Base-by-base conservation (phyloP, 2,797 vertebrate species). In the Taenioides sp. region DNA sequence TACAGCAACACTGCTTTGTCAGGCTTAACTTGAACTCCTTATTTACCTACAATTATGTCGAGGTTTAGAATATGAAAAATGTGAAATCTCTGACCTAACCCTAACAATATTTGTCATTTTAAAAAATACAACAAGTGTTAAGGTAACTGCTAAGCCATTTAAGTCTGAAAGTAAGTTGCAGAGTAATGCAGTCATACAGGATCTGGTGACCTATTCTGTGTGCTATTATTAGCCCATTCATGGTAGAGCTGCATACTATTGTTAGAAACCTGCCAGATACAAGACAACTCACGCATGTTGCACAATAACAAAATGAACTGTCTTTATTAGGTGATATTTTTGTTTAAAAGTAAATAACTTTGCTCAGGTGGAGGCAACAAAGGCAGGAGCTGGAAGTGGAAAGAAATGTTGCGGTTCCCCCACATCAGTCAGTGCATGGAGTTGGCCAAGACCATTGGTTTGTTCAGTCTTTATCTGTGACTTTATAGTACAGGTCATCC, bases 321-420 rank as follows among this genome's bases (percentile, higher is more conserved):
- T 23, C 50, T 65, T 47, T 7, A 17, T 16, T 43, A 17, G 14
- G 34, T 43, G 4, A 55, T 23, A 6, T 37, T 23, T 67, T 37
- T 10, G 2, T 50, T 27, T 17, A 25, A 55, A 55, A 23, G 10
- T 57, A 25, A n/a, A 54, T 54, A 5, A 14, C 31, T 55, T 16
- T 31, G 58, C 70, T 65, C 90, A 97, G 97, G 95, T 72, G 95
- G 95, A 40, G 92, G 94, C 0, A 94, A 87, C 23, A 98, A 97
- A 91, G 97, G 96, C 67, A 92, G 96, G 47, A 98, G 96, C 87
- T 95, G 94, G 84, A 97, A 95, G 92, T 98, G 97, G 97, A 95
- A 83, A 43, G 95, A 97, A 55, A 94, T 97, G 94, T 91, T 98
- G 14, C 95, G 95, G 68, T 96, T 99, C 43, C 95, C 97, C 3